Evolutionary conservation across 92 coral and sea anemone genomes (phyloP).

Genomic region (Actinostola sp.): DNA sequence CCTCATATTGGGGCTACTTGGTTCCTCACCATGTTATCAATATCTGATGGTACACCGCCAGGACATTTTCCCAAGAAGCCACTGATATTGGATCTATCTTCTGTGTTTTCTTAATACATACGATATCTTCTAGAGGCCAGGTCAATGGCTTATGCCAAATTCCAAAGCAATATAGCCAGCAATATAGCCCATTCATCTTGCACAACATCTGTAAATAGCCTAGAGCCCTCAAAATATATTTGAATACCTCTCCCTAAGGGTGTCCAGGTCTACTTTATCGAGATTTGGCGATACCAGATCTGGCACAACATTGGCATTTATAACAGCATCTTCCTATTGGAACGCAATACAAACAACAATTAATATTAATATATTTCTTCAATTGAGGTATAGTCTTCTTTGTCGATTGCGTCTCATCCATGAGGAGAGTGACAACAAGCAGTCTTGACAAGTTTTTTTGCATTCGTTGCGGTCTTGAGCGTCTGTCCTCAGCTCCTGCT

Average conservation of each 20-base stretch:
- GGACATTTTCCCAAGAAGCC: conserved; percentile 50
- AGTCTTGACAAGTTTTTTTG: no score
- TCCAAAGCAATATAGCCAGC: conserved; percentile 9
- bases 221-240: conserved; percentile 19
- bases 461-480: no score
- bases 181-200: conserved; percentile 28
- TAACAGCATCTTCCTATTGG: conserved; percentile 18
- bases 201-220: conserved; percentile 8
- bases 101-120: conserved; percentile 12
- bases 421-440: no score
- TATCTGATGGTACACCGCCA: conserved; percentile 32
- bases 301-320: conserved; percentile 15
- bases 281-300: conserved; percentile 11
- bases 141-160: conserved; percentile 13
- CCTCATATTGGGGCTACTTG: no score
- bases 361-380: no score
- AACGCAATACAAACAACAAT: no score
- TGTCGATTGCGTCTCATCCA: no score
- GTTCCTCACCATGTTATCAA: conserved; percentile 29
- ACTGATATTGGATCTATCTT: neutral
- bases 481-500: no score
- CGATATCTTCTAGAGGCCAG: conserved; percentile 38
- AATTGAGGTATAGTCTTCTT: no score
- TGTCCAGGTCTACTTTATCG: conserved; percentile 25
- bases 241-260: conserved; percentile 13